These are phyloP conservation scores for Empidonax traillii DNA, from an alignment of 2,113 vertebrate genomes.

Conservation along the genomic window DNA sequence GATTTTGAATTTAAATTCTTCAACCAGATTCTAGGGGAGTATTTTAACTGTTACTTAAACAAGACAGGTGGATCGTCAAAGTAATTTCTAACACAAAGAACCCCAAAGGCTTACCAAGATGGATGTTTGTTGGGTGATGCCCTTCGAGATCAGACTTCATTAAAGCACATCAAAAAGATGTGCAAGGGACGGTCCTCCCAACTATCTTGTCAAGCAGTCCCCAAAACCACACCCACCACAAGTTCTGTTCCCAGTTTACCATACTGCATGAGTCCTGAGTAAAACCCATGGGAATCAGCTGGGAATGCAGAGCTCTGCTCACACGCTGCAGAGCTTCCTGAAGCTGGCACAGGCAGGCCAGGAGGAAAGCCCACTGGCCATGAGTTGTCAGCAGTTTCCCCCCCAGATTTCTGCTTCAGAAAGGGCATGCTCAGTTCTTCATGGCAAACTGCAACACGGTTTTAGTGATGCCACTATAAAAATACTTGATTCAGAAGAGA, in stretches of 20 bases:
- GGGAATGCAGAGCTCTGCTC: not conserved
- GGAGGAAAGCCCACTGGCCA: not conserved
- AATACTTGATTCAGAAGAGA: not conserved
- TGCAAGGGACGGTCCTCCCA: not conserved
- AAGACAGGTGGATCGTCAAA: not conserved
- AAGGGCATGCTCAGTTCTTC: not conserved
- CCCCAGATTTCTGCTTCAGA: not conserved
- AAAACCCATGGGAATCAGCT: not conserved
- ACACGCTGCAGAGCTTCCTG: not conserved
- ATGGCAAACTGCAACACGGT: not conserved
- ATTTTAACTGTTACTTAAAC: not conserved
- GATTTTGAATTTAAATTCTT: not conserved
- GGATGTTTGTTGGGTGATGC: not conserved
- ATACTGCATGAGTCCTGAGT: accelerated
- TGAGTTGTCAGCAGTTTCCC: not conserved
- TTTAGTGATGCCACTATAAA: not conserved
- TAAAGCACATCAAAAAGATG: not conserved
- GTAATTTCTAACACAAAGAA: not conserved
- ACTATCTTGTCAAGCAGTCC: not conserved
- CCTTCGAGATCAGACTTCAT: not conserved
- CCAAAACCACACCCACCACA: not conserved
- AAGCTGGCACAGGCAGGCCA: not conserved
- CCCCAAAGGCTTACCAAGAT: not conserved
- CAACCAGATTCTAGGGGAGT: not conserved
- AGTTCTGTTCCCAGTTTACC: not conserved